These are phyloP conservation scores for Yponomeuta sedellus DNA, from an alignment of 2,888 invertebrate species.

Conservation along the genomic window DNA sequence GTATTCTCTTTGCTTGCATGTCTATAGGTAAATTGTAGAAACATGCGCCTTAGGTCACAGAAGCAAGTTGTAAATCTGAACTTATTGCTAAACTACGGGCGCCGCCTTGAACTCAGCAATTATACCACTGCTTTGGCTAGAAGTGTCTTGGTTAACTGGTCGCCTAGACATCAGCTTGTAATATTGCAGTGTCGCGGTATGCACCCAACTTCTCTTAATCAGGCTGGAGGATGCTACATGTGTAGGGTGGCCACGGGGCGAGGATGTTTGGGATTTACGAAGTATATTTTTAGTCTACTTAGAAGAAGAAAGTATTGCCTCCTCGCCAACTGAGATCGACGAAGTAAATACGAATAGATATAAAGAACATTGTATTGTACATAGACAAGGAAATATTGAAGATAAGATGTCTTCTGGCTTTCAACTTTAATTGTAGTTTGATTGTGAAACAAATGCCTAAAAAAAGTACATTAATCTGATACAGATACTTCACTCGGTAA, in stretches of 20 bases:
- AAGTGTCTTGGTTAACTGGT: not conserved
- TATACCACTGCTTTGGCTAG: not conserved
- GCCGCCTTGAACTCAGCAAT: not conserved
- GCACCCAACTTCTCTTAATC: constrained; percentile 37
- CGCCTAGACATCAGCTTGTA: constrained; percentile 15
- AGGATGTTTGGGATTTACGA: not conserved
- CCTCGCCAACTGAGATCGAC: no score
- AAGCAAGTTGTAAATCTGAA: not conserved
- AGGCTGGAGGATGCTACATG: constrained; percentile 21
- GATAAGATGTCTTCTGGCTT: no score
- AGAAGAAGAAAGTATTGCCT: not conserved
- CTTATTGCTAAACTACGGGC: not conserved
- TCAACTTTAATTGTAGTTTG: no score
- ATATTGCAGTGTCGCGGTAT: constrained; percentile 28
- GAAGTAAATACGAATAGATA: no score
- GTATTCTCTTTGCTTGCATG: no score
- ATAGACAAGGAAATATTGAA: no score
- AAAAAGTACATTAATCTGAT: no score
- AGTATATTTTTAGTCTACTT: not conserved
- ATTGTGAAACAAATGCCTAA: no score
- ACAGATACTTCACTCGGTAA: no score
- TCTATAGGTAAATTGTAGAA: not conserved
- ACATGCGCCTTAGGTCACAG: not conserved
- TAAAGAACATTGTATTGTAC: no score
- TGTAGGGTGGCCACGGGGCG: not conserved